A percentile compares a stretch with the other conserved stretches of the same genome.
Evolutionary conservation across 2,113 vertebrate species (phyloP).

Genomic region (Plotosus lineatus): DNA sequence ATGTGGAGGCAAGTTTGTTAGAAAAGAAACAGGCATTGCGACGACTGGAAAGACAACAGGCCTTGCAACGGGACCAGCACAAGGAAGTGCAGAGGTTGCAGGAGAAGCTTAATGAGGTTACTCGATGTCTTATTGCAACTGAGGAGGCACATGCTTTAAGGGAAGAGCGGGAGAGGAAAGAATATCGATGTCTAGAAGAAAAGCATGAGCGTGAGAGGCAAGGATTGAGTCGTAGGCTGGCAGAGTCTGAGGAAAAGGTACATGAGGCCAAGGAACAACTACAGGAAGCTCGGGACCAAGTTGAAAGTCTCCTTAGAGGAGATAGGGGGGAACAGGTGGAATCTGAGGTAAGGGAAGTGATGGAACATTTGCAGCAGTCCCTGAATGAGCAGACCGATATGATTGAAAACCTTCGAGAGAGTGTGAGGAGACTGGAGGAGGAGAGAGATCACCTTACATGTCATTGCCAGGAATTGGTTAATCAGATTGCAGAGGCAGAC

Average conservation of each 20-base stretch:
- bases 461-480: constrained; percentile 86
- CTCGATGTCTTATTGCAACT: constrained; percentile 77
- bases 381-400: constrained; percentile 75
- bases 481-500: constrained; percentile 81
- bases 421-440: constrained; percentile 79
- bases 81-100: constrained; percentile 86
- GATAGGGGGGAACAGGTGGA: constrained; percentile 72
- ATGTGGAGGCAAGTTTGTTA: constrained; percentile 82
- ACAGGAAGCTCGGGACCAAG: constrained; percentile 79
- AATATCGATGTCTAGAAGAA: constrained; percentile 80
- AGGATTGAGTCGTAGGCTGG: constrained; percentile 77
- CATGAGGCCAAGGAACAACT: constrained; percentile 80
- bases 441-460: constrained; percentile 83
- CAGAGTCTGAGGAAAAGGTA: constrained; percentile 80
- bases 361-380: constrained; percentile 83
- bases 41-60: constrained; percentile 86
- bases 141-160: constrained; percentile 82
- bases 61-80: constrained; percentile 83
- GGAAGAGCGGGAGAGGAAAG: constrained; percentile 85
- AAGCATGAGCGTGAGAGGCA: constrained; percentile 87
- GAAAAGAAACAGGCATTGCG: constrained; percentile 88
- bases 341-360: constrained; percentile 76
- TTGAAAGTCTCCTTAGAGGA: constrained; percentile 81
- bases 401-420: constrained; percentile 80
- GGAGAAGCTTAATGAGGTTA: constrained; percentile 82